Evolutionary conservation across 2,888 invertebrate genomes (phyloP).

Genomic region (Pogonocherus hispidulus): DNA sequence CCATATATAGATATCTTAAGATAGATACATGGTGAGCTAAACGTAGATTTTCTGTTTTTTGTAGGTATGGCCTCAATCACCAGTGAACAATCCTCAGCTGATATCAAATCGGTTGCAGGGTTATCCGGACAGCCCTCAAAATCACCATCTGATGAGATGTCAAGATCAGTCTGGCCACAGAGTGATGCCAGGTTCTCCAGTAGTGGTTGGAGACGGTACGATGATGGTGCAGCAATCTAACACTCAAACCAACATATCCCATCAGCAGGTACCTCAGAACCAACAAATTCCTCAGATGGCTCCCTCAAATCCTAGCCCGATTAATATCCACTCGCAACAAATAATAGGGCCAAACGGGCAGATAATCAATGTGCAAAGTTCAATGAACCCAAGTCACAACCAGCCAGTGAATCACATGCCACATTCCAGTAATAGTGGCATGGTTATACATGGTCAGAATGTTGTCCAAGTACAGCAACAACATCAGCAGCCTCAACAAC

Average conservation of each 20-base stretch:
- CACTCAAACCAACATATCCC: conserved; percentile 49
- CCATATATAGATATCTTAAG: too few relatives aligned
- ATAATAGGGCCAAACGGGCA: conserved; percentile 74
- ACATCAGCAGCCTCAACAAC: conserved; percentile 58
- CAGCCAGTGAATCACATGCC: conserved; percentile 43
- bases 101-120: conserved; percentile 51
- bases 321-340: conserved; percentile 62
- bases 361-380: conserved; percentile 73
- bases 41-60: too few relatives aligned
- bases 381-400: conserved; percentile 58
- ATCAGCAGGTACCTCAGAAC: conserved; percentile 49
- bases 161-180: conserved; percentile 62
- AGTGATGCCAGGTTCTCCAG: conserved; percentile 57
- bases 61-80: conserved; percentile 59
- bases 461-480: conserved; percentile 51
- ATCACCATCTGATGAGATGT: conserved; percentile 59
- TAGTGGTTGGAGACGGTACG: conserved; percentile 58
- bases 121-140: conserved; percentile 50
- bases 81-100: conserved; percentile 54
- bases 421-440: conserved; percentile 47
- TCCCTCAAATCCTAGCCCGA: conserved; percentile 34
- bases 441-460: conserved; percentile 60
- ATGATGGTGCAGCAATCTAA: conserved; percentile 64
- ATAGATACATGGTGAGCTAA: too few relatives aligned
- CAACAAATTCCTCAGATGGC: conserved; percentile 53